These are phyloP conservation scores for Danio albolineatus DNA, from an alignment of 2,797 vertebrate genomes.

Conservation along the genomic window DNA sequence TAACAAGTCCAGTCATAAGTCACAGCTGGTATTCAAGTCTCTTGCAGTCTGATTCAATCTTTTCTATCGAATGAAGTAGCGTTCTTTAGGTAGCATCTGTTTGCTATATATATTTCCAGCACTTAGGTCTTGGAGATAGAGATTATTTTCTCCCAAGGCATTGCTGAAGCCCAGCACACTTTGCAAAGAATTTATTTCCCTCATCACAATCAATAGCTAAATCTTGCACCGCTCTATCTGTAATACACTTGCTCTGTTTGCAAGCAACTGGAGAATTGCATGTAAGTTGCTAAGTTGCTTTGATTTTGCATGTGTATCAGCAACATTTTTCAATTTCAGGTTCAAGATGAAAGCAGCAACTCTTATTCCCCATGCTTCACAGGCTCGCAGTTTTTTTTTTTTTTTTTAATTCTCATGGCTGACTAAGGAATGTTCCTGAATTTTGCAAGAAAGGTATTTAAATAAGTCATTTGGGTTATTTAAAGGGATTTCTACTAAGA, in stretches of 20 bases:
- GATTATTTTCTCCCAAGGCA: constrained; percentile 22
- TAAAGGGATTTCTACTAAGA: background rate
- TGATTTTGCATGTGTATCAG: constrained; percentile 43
- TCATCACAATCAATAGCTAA: constrained; percentile 46
- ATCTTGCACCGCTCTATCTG: constrained; percentile 19
- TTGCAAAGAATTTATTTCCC: constrained; percentile 20
- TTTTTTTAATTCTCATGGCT: background rate
- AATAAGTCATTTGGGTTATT: background rate
- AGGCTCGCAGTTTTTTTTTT: background rate
- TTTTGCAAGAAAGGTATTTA: constrained; percentile 17
- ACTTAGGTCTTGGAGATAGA: constrained; percentile 28
- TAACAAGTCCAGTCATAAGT: background rate
- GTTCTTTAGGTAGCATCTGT: constrained; percentile 17
- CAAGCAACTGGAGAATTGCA: constrained; percentile 8
- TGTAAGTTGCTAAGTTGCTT: constrained; percentile 31
- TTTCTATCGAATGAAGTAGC: constrained; percentile 25
- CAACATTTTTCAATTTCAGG: background rate
- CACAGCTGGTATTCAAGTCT: background rate
- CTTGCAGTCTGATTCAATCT: background rate
- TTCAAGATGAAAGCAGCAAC: constrained; percentile 27
- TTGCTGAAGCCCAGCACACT: constrained; percentile 17
- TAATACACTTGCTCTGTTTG: constrained; percentile 12
- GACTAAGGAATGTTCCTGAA: constrained; percentile 4
- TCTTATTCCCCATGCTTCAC: constrained; percentile 21
- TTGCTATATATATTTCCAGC: constrained; percentile 22